Conservation (phyloP, 2,888 invertebrate species). For the Escarpia spicata region DNA sequence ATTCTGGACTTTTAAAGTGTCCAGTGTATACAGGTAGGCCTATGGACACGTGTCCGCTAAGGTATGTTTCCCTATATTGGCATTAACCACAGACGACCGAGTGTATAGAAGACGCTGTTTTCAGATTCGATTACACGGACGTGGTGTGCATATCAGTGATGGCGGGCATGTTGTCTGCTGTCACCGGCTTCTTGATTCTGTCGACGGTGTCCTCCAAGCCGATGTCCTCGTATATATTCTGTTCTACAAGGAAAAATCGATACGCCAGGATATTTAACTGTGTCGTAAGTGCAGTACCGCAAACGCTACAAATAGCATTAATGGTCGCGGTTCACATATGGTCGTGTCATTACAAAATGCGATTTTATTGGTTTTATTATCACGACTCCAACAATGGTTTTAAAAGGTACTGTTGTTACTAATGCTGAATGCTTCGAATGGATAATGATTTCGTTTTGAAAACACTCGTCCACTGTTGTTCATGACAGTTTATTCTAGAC, state of each 20-base stretch:
- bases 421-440: neutral
- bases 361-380: no score
- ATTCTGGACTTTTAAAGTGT: no score
- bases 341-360: neutral
- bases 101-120: neutral
- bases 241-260: neutral
- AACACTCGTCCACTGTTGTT: neutral
- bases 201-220: neutral
- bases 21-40: no score
- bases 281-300: neutral
- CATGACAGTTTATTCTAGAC: neutral
- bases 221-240: conserved; percentile 10
- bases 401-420: neutral
- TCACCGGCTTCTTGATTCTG: conserved; percentile 2
- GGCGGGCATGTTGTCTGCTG: neutral
- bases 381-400: neutral
- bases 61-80: no score
- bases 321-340: neutral
- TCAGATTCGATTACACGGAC: neutral
- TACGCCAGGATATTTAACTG: conserved; percentile 7
- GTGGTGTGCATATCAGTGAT: neutral
- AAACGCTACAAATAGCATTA: no score
- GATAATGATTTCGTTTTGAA: no score
- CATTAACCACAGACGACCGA: neutral
- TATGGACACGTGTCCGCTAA: no score